Evolutionary conservation across 1,140 invertebrate species (phyloP).

Genomic region (Neoseiulus cucumeris): DNA sequence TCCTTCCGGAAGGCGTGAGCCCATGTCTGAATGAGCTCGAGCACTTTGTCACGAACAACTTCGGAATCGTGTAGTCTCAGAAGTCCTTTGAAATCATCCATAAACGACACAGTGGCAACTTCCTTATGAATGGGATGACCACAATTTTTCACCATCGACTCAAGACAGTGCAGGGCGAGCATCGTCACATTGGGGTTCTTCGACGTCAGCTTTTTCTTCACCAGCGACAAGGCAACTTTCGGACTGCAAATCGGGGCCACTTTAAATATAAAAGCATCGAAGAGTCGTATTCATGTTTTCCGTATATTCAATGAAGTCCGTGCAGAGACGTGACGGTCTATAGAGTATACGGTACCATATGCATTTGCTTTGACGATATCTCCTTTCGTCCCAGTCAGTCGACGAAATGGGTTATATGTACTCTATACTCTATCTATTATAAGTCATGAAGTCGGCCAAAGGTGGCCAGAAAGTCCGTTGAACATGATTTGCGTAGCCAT

Average conservation of each 20-base stretch:
- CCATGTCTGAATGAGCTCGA: constrained; percentile 91
- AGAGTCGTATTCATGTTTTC: constrained; percentile 8
- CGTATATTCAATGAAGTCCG: neutral
- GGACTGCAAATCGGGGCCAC: neutral
- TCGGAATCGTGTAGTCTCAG: constrained; percentile 52
- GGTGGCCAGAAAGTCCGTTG: too few relatives aligned
- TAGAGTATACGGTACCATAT: too few relatives aligned
- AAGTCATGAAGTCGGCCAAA: too few relatives aligned
- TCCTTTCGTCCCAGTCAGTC: too few relatives aligned
- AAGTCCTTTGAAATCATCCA: constrained; percentile 75
- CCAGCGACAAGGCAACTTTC: neutral
- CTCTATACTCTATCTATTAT: too few relatives aligned
- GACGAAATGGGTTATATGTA: too few relatives aligned
- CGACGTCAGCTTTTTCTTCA: neutral
- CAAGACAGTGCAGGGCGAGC: constrained; percentile 43
- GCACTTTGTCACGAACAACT: constrained; percentile 62
- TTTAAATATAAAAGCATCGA: constrained; percentile 5
- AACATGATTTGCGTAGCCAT: too few relatives aligned
- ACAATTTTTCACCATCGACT: constrained; percentile 96
- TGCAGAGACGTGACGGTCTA: constrained; percentile 1
- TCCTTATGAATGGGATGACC: constrained; percentile 76
- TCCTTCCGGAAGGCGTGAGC: constrained; percentile 82
- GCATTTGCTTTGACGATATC: too few relatives aligned
- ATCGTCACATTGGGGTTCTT: constrained; percentile 7
- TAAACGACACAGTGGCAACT: constrained; percentile 72